These are phyloP conservation scores for Neosilurus mollespiculum DNA, from an alignment of 2,797 vertebrate genomes.

Conservation along the genomic window DNA sequence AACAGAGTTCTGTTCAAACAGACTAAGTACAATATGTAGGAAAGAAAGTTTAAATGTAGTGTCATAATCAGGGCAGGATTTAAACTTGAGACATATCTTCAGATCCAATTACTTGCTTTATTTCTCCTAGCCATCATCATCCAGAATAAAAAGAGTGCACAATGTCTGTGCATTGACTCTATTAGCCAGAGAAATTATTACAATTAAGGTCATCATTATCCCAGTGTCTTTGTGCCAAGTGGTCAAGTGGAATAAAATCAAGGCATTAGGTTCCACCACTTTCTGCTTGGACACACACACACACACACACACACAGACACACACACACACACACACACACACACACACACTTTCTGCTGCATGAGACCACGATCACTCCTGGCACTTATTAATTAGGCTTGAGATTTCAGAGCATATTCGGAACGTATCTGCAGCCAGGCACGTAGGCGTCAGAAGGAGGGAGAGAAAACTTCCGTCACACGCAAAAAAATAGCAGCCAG, in stretches of 20 bases:
- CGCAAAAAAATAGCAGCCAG: constrained; percentile 39
- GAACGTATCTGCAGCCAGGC: constrained; percentile 44
- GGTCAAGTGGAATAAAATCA: constrained; percentile 71
- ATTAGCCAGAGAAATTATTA: constrained; percentile 65
- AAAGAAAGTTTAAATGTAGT: background rate
- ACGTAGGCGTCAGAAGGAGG: constrained; percentile 46
- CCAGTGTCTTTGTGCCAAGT: constrained; percentile 41
- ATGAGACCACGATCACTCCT: constrained; percentile 49
- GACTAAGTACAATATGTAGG: background rate
- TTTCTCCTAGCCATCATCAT: background rate
- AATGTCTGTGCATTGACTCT: background rate
- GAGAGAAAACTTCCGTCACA: constrained; percentile 50
- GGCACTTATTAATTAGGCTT: constrained; percentile 57
- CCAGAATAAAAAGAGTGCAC: too few species aligned
- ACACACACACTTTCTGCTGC: constrained; percentile 45
- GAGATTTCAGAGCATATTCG: constrained; percentile 55
- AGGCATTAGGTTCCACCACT: constrained; percentile 45
- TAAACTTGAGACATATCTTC: background rate
- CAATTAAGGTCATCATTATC: constrained; percentile 73
- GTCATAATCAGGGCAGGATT: background rate
- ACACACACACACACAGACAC: background rate
- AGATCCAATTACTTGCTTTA: background rate
- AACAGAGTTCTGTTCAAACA: background rate
- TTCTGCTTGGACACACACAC: constrained; percentile 35
- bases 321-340: constrained; percentile 43